Conservation (phyloP, 2,888 invertebrate genomes). For the Trachelus tabidus region DNA sequence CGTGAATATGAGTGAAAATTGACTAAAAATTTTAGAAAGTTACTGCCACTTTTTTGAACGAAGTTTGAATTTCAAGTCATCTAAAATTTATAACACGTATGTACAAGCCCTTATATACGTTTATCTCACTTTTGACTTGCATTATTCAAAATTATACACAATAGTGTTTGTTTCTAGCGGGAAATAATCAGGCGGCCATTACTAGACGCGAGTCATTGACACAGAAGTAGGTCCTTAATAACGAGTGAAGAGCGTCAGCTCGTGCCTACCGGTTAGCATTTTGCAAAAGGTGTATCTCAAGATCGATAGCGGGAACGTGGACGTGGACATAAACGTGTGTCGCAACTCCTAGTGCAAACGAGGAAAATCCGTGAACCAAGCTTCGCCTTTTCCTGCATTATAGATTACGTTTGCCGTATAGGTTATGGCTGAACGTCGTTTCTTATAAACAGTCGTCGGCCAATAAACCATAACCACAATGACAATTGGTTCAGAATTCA, state of each 20-base stretch:
- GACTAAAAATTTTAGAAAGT: not conserved
- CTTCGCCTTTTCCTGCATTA: not conserved
- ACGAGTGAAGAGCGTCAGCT: not conserved
- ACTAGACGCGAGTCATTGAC: slow-evolving; percentile 3
- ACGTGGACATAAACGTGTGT: not conserved
- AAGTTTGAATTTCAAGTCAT: not conserved
- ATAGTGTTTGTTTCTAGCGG: not conserved
- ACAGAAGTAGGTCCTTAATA: slow-evolving; percentile 3
- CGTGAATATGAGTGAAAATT: not conserved
- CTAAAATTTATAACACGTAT: not conserved
- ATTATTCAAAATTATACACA: not conserved
- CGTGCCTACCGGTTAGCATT: not conserved
- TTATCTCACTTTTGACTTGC: not conserved
- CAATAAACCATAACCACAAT: not conserved
- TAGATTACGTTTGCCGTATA: not conserved
- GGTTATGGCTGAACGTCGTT: not conserved
- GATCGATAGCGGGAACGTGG: not conserved
- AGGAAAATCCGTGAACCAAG: not conserved
- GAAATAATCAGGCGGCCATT: not conserved
- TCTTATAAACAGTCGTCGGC: not conserved
- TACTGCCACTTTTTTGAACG: not conserved
- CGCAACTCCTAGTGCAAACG: not conserved
- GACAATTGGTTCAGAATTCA: not conserved
- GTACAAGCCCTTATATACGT: not conserved
- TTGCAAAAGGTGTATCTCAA: not conserved